Evolutionary conservation across 2,113 vertebrate genomes (phyloP).

Genomic region (Dryoscopus gambensis): DNA sequence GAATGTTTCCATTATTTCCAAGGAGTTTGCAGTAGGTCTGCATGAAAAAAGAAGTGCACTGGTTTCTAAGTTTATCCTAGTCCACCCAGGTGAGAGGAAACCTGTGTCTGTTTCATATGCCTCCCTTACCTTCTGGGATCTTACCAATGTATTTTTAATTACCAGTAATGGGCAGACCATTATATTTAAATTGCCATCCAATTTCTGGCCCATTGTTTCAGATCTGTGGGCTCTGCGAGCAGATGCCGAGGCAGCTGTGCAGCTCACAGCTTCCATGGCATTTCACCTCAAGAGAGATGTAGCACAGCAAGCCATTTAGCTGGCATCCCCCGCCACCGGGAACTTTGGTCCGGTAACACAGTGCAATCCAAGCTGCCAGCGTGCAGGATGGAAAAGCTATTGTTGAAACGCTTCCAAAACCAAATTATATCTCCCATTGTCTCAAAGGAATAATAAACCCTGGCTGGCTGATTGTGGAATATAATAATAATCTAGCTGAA

Average conservation of each 20-base stretch:
- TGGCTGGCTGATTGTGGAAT: constrained; percentile 24
- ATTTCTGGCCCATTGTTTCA: constrained; percentile 21
- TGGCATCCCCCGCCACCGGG: fast-evolving
- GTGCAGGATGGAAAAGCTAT: neutral
- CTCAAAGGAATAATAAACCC: constrained; percentile 51
- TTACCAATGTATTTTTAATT: constrained; percentile 36
- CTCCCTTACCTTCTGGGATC: neutral
- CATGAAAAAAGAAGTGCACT: neutral
- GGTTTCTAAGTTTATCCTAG: neutral
- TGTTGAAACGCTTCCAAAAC: constrained; percentile 14
- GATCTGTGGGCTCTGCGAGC: neutral
- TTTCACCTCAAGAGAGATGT: constrained; percentile 5
- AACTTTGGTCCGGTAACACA: neutral
- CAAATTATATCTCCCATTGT: constrained; percentile 46
- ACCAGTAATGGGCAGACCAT: neutral
- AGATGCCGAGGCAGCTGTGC: constrained; percentile 25
- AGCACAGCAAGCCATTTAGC: neutral
- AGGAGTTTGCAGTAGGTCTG: neutral
- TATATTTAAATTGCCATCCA: constrained; percentile 15
- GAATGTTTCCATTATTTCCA: neutral
- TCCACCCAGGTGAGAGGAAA: neutral
- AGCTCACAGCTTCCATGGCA: neutral
- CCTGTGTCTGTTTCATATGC: neutral
- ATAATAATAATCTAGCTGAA: constrained; percentile 34
- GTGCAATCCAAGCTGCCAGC: neutral